Conservation (phyloP, 1,140 invertebrate genomes). For the Temnothorax longispinosus region DNA sequence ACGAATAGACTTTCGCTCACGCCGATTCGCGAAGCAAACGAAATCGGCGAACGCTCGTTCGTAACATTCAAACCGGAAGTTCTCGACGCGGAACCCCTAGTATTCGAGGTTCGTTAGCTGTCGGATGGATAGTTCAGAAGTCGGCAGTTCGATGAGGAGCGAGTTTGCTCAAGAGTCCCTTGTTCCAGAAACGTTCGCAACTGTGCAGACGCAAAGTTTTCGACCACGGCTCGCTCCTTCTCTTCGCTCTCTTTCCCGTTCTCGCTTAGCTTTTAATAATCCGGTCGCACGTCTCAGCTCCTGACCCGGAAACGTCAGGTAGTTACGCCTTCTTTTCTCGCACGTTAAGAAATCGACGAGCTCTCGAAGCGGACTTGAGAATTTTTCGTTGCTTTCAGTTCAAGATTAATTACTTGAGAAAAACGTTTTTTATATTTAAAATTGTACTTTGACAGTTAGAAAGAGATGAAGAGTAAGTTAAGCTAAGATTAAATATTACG, state of each 20-base stretch:
- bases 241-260: neutral
- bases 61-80: slow-evolving; percentile 59
- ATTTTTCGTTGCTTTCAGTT: slow-evolving; percentile 5
- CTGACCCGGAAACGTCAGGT: slow-evolving; percentile 52
- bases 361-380: neutral
- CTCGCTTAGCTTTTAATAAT: slow-evolving; percentile 73
- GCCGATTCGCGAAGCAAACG: neutral
- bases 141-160: slow-evolving; percentile 61
- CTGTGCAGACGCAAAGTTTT: slow-evolving; percentile 68
- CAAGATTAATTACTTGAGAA: slow-evolving; percentile 37
- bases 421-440: neutral
- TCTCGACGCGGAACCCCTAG: slow-evolving; percentile 46
- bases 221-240: slow-evolving; percentile 46
- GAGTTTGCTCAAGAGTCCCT: slow-evolving; percentile 73
- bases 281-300: slow-evolving; percentile 72
- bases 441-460: no score
- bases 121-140: slow-evolving; percentile 28
- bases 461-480: no score
- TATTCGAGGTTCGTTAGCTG: slow-evolving; percentile 67
- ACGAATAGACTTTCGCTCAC: neutral
- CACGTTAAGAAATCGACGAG: slow-evolving; percentile 35
- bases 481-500: no score
- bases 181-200: slow-evolving; percentile 71
- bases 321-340: slow-evolving; percentile 46
- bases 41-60: slow-evolving; percentile 12